Conservation (phyloP, 2,888 invertebrate species). For the Drosophila paramelanica region DNA sequence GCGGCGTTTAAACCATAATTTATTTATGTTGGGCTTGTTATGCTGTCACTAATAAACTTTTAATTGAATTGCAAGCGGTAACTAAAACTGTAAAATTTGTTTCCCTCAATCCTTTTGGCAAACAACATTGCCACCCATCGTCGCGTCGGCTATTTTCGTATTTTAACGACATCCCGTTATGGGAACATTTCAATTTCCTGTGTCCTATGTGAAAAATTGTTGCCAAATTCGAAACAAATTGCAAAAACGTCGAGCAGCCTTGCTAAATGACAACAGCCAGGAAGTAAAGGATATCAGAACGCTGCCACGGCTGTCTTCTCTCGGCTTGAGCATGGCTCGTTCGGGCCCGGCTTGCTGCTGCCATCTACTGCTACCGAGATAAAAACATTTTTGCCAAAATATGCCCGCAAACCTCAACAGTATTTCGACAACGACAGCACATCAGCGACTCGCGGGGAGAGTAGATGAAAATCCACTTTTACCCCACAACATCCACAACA, state of each 20-base stretch:
- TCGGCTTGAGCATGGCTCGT: background rate
- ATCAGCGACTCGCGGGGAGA: constrained; percentile 2
- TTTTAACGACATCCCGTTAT: constrained; percentile 75
- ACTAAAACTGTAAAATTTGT: constrained; percentile 39
- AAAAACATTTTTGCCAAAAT: constrained; percentile 71
- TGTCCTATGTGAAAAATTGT: constrained; percentile 77
- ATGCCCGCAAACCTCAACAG: constrained; percentile 79
- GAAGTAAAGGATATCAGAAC: constrained; percentile 64
- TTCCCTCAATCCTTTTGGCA: constrained; percentile 3
- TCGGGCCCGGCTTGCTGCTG: constrained; percentile 11
- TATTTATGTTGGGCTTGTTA: constrained; percentile 45
- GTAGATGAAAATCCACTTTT: constrained; percentile 44
- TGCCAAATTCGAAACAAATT: constrained; percentile 76
- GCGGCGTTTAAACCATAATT: constrained; percentile 56
- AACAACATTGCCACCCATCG: constrained; percentile 26
- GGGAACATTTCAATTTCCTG: constrained; percentile 79
- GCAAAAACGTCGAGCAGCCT: constrained; percentile 41
- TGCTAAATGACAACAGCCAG: constrained; percentile 62
- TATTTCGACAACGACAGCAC: constrained; percentile 57
- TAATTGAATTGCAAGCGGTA: constrained; percentile 67
- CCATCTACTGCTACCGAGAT: constrained; percentile 24
- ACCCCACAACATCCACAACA: constrained; percentile 56
- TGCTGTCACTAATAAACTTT: constrained; percentile 60
- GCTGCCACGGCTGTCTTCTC: constrained; percentile 30
- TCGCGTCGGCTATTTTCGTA: constrained; percentile 25